Evolutionary conservation across 2,888 invertebrate genomes (phyloP).

Genomic region (Pycnomerus fuliginosus): DNA sequence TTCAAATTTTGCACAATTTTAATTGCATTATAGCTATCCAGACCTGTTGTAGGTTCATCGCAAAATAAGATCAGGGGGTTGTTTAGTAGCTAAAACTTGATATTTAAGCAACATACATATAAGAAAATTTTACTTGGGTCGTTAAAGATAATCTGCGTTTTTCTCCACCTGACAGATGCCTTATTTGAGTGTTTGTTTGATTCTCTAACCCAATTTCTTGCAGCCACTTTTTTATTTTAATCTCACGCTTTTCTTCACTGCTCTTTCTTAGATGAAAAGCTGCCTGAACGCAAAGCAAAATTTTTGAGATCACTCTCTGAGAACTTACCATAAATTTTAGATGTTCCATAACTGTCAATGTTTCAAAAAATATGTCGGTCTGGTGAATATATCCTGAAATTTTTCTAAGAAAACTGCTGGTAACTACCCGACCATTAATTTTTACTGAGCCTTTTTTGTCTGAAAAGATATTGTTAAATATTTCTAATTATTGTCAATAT

Average conservation of each 20-base stretch:
- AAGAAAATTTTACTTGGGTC: conserved; percentile 51
- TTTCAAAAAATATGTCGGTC: conserved; percentile 76
- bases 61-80: conserved; percentile 89
- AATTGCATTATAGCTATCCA: conserved; percentile 87
- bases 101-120: conserved; percentile 2
- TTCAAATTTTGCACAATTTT: conserved; percentile 72
- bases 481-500: too few species aligned
- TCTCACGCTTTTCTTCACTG: conserved; percentile 46
- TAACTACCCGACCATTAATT: conserved; percentile 57
- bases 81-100: conserved; percentile 63
- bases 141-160: conserved; percentile 83
- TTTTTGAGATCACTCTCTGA: conserved; percentile 12
- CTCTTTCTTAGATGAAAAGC: conserved; percentile 72
- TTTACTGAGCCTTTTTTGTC: conserved; percentile 26
- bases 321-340: conserved; percentile 78
- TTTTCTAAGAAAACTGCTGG: conserved; percentile 65
- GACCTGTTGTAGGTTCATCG: conserved; percentile 90
- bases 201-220: conserved; percentile 70
- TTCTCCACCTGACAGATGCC: conserved; percentile 86
- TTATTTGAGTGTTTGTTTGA: conserved; percentile 70
- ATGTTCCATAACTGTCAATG: conserved; percentile 78
- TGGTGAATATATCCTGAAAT: conserved; percentile 87
- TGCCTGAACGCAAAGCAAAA: conserved; percentile 57
- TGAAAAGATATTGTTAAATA: too few species aligned
- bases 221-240: conserved; percentile 56